Base-by-base conservation (phyloP, 2,113 vertebrate species). In the Siniperca knerii region DNA sequence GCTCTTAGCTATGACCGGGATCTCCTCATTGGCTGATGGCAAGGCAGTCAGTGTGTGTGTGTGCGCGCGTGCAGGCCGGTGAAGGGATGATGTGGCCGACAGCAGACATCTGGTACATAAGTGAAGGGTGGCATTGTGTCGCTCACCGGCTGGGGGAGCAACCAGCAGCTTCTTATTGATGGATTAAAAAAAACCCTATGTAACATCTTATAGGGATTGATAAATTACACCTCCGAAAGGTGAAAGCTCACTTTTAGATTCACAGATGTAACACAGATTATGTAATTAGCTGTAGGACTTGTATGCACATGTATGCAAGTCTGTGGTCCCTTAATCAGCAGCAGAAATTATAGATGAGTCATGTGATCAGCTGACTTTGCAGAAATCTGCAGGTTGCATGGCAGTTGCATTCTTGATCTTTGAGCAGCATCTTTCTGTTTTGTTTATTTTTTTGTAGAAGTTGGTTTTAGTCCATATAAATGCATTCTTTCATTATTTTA, bases 41-140 rank as follows among this genome's bases (percentile, higher is more conserved):
- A 87, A 67, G 82, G 61, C 69, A 64, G 76, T 60, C 21, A 10
- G 68, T 65, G 66, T 68, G 46, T 73, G 68, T 62, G 67, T 37
- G 57, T 37, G 65, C 48, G 67, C 37, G 68, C n/a, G 61, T 16
- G 58, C 71, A 61, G 64, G 33, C 58, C 37, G 23, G 78, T 61
- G 77, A 74, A 23, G 42, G 74, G 77, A 82, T 92, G 90, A 91
- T 91, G 92, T 93, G 92, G 90, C 90, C 76, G 88, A 83, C 86
- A 86, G 80, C 86, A 78, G 77, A 80, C 87, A 83, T 86, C 74
- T 90, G 87, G 85, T 86, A 88, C 71, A 69, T 33, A 29, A 79
- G 76, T 81, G 70, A 84, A 86, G 79, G 44, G 55, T 74, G 80
- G 68, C 52, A 58, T 74, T 81, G 70, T 77, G 58, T 68, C 9